Base-by-base conservation (phyloP, 2,113 vertebrate genomes). In the Cyanoderma ruficeps region DNA sequence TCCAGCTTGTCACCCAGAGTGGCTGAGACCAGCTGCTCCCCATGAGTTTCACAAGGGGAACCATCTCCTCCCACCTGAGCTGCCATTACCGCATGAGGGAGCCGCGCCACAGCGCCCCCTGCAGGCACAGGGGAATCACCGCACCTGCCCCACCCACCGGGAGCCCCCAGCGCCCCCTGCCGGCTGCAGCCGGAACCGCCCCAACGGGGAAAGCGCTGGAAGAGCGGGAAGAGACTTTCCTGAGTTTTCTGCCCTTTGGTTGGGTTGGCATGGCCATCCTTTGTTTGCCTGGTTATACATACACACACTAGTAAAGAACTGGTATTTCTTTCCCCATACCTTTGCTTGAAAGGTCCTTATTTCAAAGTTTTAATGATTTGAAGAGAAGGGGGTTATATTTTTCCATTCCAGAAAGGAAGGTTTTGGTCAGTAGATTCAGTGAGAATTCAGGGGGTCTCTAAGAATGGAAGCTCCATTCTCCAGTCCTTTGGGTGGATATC, bases 251-350 rank as follows among this genome's bases (percentile, higher is more conserved):
- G 22, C 12, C 8, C 28, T 2, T 2, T 5, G 2, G 11, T 1
- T 30, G 27, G 3, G 35, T 4, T 4, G 16, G 35, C 49, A 24
- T 0, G 1, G 6, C 1, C 3, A 6, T 2, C 15, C 10, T 5
- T 3, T 28, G 39, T 27, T 23, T 14, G 24, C 1, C 23, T 35
- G 21, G 5, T 14, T 28, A 10, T 5, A 17, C 22, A 30, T 22
- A 22, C 71, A 39, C 28, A 33, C 28, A 4, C n/a, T 11, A 2
- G 18, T 1, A 14, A 41, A 27, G 30, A 50, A 19, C 44, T 28
- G 9, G 0, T 4, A 18, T 5, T 24, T 15, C 35, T 60, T 15
- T 19, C 1, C 24, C 19, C 6, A 10, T 8, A 3, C 6, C 37
- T 60, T 16, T 20, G 20, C 8, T 21, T 31, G 16, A 61, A 83